Conservation (phyloP, 2,888 invertebrate species). For the Augochlorella aurata region DNA sequence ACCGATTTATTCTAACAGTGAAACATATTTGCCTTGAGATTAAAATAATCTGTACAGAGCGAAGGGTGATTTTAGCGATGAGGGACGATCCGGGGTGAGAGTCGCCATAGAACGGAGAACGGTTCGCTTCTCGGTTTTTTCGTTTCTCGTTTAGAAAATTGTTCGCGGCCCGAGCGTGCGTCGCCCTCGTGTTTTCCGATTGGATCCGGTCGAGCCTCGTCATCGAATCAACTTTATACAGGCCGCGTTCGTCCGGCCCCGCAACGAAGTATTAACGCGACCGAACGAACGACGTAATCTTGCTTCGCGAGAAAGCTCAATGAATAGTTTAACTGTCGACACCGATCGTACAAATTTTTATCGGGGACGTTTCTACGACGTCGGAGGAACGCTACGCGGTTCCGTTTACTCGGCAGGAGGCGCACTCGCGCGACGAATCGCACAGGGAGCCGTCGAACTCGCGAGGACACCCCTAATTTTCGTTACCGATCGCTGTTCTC, state of each 20-base stretch:
- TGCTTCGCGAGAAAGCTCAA: conserved; percentile 35
- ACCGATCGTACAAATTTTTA: conserved; percentile 45
- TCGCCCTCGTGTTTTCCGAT: conserved; percentile 25
- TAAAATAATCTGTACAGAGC: conserved; percentile 50
- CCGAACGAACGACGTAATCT: not conserved
- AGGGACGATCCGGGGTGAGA: conserved; percentile 9
- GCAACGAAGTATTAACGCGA: conserved; percentile 46
- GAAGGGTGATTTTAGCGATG: not conserved
- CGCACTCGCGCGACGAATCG: not conserved
- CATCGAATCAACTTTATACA: not conserved
- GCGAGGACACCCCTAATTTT: conserved; percentile 1
- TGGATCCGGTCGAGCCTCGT: conserved; percentile 15
- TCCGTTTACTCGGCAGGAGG: conserved; percentile 13
- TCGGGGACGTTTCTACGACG: conserved; percentile 26
- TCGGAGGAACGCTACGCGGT: not conserved
- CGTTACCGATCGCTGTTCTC: not conserved
- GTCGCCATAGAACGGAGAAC: conserved; percentile 20
- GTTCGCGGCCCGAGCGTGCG: not conserved
- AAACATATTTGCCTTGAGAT: conserved; percentile 69
- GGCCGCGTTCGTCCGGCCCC: not conserved
- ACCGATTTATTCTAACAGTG: conserved; percentile 54
- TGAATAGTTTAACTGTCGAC: conserved; percentile 27
- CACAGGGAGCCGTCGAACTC: not conserved
- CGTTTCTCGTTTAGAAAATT: not conserved
- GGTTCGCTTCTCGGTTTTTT: conserved; percentile 2